Evolutionary conservation across 2,797 vertebrate species (phyloP).

Genomic region (Dendrocincla tyrannina): DNA sequence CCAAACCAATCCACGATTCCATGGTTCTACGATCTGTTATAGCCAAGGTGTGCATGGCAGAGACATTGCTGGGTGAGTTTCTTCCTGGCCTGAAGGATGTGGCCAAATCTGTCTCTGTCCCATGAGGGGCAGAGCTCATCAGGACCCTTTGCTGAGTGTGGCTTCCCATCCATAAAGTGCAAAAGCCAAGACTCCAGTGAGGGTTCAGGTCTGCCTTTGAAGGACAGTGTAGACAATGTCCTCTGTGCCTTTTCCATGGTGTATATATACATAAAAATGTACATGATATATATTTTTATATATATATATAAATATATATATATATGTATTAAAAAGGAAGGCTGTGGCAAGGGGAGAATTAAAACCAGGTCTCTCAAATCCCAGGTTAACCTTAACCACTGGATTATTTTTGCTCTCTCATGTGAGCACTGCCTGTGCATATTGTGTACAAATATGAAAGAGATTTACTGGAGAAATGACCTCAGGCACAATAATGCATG

Average conservation of each 20-base stretch:
- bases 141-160: not conserved
- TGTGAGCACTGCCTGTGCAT: not conserved
- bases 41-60: rapidly evolving
- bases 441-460: constrained; percentile 11
- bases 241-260: not conserved
- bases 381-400: not conserved
- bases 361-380: constrained; percentile 11
- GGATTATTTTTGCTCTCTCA: not conserved
- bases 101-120: not conserved
- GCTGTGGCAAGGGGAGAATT: not conserved
- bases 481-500: not conserved
- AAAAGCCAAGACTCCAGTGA: not conserved
- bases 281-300: rapidly evolving
- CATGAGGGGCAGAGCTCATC: rapidly evolving
- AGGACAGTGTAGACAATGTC: not conserved
- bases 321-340: not conserved
- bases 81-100: not conserved
- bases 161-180: not conserved
- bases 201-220: not conserved
- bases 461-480: constrained; percentile 28
- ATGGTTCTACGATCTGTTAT: rapidly evolving
- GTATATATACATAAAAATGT: rapidly evolving
- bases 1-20: not conserved
- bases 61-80: not conserved
- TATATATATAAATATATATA: rapidly evolving